Conservation (phyloP, 92 coral and sea anemone genomes). For the Zoanthus solanderi region DNA sequence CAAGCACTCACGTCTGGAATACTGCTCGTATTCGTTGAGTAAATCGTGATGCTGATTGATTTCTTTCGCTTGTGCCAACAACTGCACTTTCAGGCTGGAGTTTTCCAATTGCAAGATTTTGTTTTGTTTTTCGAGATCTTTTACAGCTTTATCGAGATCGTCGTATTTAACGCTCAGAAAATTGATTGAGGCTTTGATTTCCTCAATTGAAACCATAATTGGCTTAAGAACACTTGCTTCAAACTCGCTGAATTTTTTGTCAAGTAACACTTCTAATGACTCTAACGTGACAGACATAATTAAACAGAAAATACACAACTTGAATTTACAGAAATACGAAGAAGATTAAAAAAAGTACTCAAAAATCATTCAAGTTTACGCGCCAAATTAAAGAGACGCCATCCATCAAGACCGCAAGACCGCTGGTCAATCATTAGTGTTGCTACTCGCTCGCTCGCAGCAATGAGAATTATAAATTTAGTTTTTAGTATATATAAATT, state of each 20-base stretch:
- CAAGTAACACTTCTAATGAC: slow-evolving; percentile 36
- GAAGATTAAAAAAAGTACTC: neutral
- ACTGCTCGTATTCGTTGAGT: slow-evolving; percentile 39
- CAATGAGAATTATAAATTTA: too few species aligned
- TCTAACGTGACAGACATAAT: slow-evolving; percentile 43
- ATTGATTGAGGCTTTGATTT: slow-evolving; percentile 3
- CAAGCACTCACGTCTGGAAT: slow-evolving; percentile 44
- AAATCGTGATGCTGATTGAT: slow-evolving; percentile 37
- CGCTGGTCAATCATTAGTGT: too few species aligned
- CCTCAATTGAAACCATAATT: slow-evolving; percentile 34
- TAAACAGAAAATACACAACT: slow-evolving; percentile 18
- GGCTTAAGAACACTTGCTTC: slow-evolving; percentile 34
- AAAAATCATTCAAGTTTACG: too few species aligned
- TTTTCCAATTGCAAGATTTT: slow-evolving; percentile 35
- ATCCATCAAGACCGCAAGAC: too few species aligned
- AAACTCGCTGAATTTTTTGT: slow-evolving; percentile 35
- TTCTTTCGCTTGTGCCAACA: slow-evolving; percentile 35
- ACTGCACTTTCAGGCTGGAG: slow-evolving; percentile 32
- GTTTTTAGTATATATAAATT: too few species aligned
- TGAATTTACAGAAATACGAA: slow-evolving; percentile 7
- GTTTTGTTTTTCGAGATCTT: slow-evolving; percentile 41
- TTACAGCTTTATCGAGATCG: slow-evolving; percentile 30
- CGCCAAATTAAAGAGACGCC: too few species aligned
- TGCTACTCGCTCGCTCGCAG: too few species aligned
- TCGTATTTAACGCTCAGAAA: slow-evolving; percentile 29